A percentile compares a stretch with the other conserved stretches of the same genome.
phyloP scores from a whole-genome alignment of 1,140 invertebrate genomes.

The Drosophila dunni region DNA sequence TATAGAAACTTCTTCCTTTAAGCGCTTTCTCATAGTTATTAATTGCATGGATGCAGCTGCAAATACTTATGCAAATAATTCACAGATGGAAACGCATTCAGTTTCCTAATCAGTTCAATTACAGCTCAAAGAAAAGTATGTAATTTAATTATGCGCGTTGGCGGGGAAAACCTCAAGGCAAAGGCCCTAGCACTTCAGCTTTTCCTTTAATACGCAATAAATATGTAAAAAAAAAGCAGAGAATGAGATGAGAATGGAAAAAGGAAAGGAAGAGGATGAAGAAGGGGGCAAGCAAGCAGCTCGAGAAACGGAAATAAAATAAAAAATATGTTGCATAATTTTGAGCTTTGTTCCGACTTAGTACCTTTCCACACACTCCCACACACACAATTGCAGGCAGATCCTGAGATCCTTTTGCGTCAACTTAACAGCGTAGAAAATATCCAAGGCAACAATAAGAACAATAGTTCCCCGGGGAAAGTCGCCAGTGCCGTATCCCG shows the following conservation, averaged over 20 bases:
- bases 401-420: conserved; percentile 80
- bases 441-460: conserved; percentile 83
- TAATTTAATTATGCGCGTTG: conserved; percentile 49
- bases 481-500: conserved; percentile 46
- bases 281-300: conserved; percentile 23
- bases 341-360: conserved; percentile 82
- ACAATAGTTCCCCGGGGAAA: conserved; percentile 80
- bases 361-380: conserved; percentile 69
- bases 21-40: neutral
- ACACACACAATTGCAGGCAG: conserved; percentile 48
- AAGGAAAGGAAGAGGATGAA: neutral
- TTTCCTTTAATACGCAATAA: conserved; percentile 41
- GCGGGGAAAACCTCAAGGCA: conserved; percentile 35
- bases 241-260: neutral
- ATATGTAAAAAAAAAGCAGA: conserved; percentile 33
- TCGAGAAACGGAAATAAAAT: conserved; percentile 64
- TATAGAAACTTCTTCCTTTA: neutral
- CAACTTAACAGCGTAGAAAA: conserved; percentile 82
- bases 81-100: conserved; percentile 33
- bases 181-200: conserved; percentile 40
- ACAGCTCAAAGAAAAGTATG: conserved; percentile 37
- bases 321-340: conserved; percentile 83
- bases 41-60: conserved; percentile 7
- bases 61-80: conserved; percentile 11
- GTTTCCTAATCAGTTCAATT: conserved; percentile 42